Percentiles rank a stretch among this genome's conserved stretches.
These are phyloP conservation scores for Meloe dianella DNA, from an alignment of 2,888 invertebrate species.

Conservation along the genomic window DNA sequence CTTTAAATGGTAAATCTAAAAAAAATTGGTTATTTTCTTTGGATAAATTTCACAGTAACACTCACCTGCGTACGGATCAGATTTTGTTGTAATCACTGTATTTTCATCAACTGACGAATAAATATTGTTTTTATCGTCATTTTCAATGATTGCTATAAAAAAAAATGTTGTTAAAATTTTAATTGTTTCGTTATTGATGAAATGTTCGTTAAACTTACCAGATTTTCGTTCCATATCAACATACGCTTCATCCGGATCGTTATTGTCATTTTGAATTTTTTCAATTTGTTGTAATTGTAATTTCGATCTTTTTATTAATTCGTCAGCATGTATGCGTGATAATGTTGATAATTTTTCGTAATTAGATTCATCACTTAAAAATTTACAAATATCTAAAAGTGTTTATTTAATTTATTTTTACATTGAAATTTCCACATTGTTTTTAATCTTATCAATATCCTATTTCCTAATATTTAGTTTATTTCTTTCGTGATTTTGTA, in stretches of 20 bases:
- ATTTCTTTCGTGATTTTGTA: too few relatives aligned
- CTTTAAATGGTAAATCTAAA: conserved; percentile 43
- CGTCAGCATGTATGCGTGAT: conserved; percentile 37
- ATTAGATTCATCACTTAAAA: conserved; percentile 36
- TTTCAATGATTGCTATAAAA: neutral
- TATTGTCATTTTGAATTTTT: conserved; percentile 31
- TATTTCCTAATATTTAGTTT: too few relatives aligned
- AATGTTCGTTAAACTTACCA: conserved; percentile 21
- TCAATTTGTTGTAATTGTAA: conserved; percentile 40
- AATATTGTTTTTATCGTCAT: conserved; percentile 24
- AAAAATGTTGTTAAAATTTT: conserved; percentile 6
- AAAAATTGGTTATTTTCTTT: conserved; percentile 9
- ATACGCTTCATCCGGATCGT: conserved; percentile 34
- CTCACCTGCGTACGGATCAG: conserved; percentile 33
- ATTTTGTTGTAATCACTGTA: conserved; percentile 14
- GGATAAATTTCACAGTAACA: neutral
- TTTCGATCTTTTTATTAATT: conserved; percentile 42
- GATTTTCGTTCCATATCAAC: conserved; percentile 42
- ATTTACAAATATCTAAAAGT: conserved; percentile 43
- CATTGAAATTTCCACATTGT: neutral
- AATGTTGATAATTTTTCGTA: conserved; percentile 36
- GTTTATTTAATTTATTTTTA: neutral
- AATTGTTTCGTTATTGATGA: too few relatives aligned
- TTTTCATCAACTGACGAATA: conserved; percentile 24
- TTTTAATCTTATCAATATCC: conserved; percentile 12